Percentiles rank a stretch among this genome's conserved stretches.
phyloP scores from a whole-genome alignment of 2,888 invertebrate species.

The Phalera bucephala region DNA sequence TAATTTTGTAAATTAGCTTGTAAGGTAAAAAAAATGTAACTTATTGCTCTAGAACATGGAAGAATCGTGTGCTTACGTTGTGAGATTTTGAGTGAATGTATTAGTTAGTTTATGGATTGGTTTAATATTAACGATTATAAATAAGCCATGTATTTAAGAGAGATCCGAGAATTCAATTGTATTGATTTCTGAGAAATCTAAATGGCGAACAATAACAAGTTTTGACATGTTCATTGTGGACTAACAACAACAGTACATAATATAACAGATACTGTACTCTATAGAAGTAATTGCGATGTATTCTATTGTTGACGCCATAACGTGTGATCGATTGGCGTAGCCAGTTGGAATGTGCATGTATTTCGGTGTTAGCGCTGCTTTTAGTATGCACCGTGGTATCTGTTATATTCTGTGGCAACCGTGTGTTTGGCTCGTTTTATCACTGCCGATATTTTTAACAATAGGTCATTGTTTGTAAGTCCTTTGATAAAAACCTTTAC shows the following conservation, averaged over 20 bases:
- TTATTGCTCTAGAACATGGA: conserved; percentile 64
- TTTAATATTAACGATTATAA: conserved; percentile 46
- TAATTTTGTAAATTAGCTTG: conserved; percentile 69
- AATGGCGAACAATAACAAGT: conserved; percentile 14
- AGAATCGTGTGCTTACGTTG: conserved; percentile 61
- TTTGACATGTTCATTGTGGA: conserved; percentile 33
- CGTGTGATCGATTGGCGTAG: no score
- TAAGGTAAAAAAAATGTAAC: conserved; percentile 57
- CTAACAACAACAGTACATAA: no score
- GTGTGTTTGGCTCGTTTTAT: conserved; percentile 70
- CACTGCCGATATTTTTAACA: conserved; percentile 78
- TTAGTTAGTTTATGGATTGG: conserved; percentile 62
- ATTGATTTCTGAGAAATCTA: conserved; percentile 35
- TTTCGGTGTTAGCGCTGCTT: no score
- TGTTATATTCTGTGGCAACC: conserved; percentile 22
- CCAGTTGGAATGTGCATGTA: no score
- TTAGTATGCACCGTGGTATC: no score
- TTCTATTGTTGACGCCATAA: no score
- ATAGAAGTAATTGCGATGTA: no score
- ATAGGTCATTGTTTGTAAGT: conserved; percentile 65
- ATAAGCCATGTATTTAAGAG: conserved; percentile 45
- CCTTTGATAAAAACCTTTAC: conserved; percentile 80
- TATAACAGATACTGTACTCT: no score
- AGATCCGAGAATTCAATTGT: conserved; percentile 23
- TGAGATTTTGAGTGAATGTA: conserved; percentile 69